Conservation (phyloP, 2,113 vertebrate genomes). For the Meles meles region DNA sequence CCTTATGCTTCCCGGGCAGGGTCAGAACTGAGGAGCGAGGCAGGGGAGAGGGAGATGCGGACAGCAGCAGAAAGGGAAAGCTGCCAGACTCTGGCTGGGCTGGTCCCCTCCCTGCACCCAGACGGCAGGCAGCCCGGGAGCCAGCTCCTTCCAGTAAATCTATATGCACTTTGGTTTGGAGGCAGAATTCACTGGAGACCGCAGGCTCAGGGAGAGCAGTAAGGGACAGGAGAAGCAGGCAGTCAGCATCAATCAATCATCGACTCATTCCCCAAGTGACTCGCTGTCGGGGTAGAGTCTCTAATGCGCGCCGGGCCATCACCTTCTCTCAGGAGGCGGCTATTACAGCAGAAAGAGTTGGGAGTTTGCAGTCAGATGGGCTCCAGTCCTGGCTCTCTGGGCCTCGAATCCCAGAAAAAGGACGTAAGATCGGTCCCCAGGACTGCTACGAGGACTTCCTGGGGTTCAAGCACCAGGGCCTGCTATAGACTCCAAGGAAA, state of each 20-base stretch:
- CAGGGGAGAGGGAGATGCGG: background rate
- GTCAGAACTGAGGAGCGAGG: background rate
- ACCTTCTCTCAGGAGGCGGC: background rate
- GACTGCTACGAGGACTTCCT: background rate
- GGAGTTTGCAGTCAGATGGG: background rate
- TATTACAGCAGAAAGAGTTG: background rate
- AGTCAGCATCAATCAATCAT: background rate
- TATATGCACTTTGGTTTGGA: background rate
- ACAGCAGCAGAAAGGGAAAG: background rate
- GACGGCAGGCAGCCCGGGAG: background rate
- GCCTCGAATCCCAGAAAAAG: background rate
- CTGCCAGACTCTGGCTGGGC: background rate
- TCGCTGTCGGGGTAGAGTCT: background rate
- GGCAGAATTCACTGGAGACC: background rate
- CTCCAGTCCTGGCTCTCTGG: background rate
- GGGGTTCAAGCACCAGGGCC: background rate
- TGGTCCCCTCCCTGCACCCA: background rate
- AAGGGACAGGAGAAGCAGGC: background rate
- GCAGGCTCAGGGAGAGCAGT: background rate
- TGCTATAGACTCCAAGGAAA: background rate
- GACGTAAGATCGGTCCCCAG: background rate
- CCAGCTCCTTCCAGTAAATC: background rate
- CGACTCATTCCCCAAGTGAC: background rate
- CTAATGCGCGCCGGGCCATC: background rate
- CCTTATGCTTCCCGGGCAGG: background rate